Base-by-base conservation (phyloP, 92 coral and sea anemone genomes). In the Porites rus region DNA sequence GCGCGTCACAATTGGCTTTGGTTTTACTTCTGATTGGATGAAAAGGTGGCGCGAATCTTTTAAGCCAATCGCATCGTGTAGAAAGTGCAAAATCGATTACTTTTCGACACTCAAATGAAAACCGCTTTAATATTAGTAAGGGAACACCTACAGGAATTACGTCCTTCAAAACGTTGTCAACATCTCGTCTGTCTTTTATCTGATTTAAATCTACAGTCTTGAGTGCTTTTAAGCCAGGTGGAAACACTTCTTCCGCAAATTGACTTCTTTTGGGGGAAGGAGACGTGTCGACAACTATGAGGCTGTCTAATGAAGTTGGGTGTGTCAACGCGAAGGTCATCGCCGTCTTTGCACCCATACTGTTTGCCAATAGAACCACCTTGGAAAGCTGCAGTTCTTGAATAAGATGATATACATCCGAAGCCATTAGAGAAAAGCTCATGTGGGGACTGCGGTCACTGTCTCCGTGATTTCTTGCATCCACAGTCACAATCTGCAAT, bases 271-370 rank as follows among this genome's bases (percentile, higher is more conserved):
- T 56, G 11, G 61, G 61, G 13, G 13, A 56, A 6, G 98, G 98
- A 14, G 93, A 87, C 69, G 89, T 87, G 77, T 97, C 99, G 20
- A 95, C 91, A 19, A 97, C 85, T 65, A 97, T 90, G 17, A 95
- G 84, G 66, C 93, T 93, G 31, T 97, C 96, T n/a, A 97, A 90
- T 1, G 73, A 63, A 3, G 90, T 93, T 17, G 99, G 99, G 65
- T 91, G 92, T 8, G 92, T 75, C 51, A 97, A 73, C 11, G 99
- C 94, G 25, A 93, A 76, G 19, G 94, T 89, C 99, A 97, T 97
- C 17, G 96, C 97, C 11, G 95, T 94, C 72, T 95, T 97, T 51
- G 98, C 99, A 7, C 99, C 99, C 98, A 97, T 93, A 79, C 99
- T 97, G 75, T 97, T 98, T 9, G 98, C 99, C 65, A 97, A 90